Evolutionary conservation across 2,888 invertebrate genomes (phyloP), one percentile per base, ranked within the genome.

Genomic region (Drosophila atripex): DNA sequence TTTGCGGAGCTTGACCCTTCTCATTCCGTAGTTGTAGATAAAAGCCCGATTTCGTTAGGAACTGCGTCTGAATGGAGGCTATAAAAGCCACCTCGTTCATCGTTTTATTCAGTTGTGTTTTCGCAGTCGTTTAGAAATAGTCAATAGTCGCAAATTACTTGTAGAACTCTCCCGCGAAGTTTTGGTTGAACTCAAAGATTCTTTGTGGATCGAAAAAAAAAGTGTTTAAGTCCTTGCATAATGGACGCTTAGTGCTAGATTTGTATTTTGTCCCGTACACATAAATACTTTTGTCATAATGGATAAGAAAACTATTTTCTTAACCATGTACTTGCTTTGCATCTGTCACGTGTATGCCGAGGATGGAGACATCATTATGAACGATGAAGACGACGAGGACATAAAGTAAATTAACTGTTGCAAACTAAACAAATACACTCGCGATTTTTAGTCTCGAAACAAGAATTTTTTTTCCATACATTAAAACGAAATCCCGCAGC

Each of bases 291-390:
- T 14, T 39, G 50, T 23, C 46, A 46, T 23, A 68, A 80, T 80
- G 80, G 65, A 71, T 49, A 59, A 35, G 18, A 80, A 78, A 56
- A 46, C 52, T 12, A 25, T 71, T 16, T 73, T 41, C 46, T 54
- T 61, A 51, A 58, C 75, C 12, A 32, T 75, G 30, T 71, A 59
- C 50, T 39, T 85, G 21, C 66, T 85, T 1, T 16, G 74, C 7
- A 53, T 68, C 1, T 53, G 50, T 47, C 28, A 55, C 47, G 73
- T 68, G 1, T 54, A 39, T 30, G 78, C 78, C 35, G 70, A 80
- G 21, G 71, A 78, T n/a, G 85, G 75, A 5, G 85, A 88, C 57
- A 49, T 88, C 38, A 46, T 88, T n/a, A 84, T 80, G 76, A 58
- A 55, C 0, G 75, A 84, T 14, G 77, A 73, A 6, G 84, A 88